These are phyloP conservation scores for Pitangus sulphuratus DNA, from an alignment of 2,797 vertebrate genomes.

Conservation along the genomic window DNA sequence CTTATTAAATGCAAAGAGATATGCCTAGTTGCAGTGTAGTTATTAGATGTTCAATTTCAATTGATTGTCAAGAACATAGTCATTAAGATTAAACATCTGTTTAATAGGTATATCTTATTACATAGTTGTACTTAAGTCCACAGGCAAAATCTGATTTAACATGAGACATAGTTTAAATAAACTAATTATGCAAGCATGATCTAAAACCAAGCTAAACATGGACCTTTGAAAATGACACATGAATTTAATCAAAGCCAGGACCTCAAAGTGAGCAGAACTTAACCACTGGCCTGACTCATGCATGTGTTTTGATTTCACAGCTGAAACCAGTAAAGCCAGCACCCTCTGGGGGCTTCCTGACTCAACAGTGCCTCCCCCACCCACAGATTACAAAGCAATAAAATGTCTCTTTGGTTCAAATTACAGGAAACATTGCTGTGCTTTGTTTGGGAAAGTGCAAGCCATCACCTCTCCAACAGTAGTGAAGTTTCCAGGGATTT, in stretches of 20 bases:
- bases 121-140: constrained; percentile 77
- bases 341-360: constrained; percentile 46
- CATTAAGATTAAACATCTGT: constrained; percentile 82
- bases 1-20: constrained; percentile 74
- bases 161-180: constrained; percentile 82
- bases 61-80: constrained; percentile 78
- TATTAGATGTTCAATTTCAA: constrained; percentile 79
- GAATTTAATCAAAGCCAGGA: constrained; percentile 81
- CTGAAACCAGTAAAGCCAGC: constrained; percentile 71
- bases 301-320: constrained; percentile 65
- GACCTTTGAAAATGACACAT: constrained; percentile 78
- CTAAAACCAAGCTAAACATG: constrained; percentile 76
- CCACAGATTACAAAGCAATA: constrained; percentile 53
- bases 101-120: constrained; percentile 83
- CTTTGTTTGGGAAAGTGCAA: constrained; percentile 50
- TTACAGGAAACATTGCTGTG: constrained; percentile 56
- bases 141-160: constrained; percentile 81
- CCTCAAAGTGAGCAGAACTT: constrained; percentile 74
- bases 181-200: constrained; percentile 82
- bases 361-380: constrained; percentile 27
- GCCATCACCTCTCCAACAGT: constrained; percentile 28
- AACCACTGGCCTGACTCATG: constrained; percentile 69
- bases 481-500: neutral
- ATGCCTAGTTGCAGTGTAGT: constrained; percentile 71
- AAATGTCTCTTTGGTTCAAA: constrained; percentile 51